phyloP scores from a whole-genome alignment of 2,113 vertebrate species.

The Anas platyrhynchos region DNA sequence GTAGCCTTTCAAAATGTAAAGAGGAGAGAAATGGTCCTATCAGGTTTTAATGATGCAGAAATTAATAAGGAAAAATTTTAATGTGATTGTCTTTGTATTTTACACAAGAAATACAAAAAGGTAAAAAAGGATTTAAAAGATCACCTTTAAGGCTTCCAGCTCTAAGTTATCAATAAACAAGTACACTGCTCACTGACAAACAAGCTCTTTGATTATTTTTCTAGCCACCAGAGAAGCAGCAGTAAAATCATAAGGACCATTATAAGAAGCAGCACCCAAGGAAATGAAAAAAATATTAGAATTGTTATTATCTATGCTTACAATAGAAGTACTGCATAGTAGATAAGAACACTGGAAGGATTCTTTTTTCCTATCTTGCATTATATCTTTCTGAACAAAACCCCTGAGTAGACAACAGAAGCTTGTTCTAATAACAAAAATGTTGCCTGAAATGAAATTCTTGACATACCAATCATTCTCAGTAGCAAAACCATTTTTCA shows the following conservation, averaged over 20 bases:
- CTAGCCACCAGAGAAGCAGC: slow-evolving; percentile 22
- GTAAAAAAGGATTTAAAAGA: slow-evolving; percentile 3
- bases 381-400: slow-evolving; percentile 79
- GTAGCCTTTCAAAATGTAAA: background rate
- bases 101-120: slow-evolving; percentile 4
- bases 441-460: slow-evolving; percentile 79
- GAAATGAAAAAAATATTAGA: slow-evolving; percentile 84
- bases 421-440: slow-evolving; percentile 78
- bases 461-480: slow-evolving; percentile 81
- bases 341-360: slow-evolving; percentile 72
- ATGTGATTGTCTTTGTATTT: slow-evolving; percentile 5
- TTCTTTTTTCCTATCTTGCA: slow-evolving; percentile 69
- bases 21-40: background rate
- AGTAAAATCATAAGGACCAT: slow-evolving; percentile 32
- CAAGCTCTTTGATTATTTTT: slow-evolving; percentile 65
- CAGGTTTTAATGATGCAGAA: slow-evolving; percentile 29
- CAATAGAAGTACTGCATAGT: slow-evolving; percentile 67
- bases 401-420: slow-evolving; percentile 67
- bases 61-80: slow-evolving; percentile 27
- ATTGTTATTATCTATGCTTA: slow-evolving; percentile 78
- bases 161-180: slow-evolving; percentile 56
- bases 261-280: slow-evolving; percentile 69
- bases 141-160: slow-evolving; percentile 17
- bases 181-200: slow-evolving; percentile 3
- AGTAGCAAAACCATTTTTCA: slow-evolving; percentile 69